Base-by-base conservation (phyloP, 2,888 invertebrate genomes). In the Amiota minor region DNA sequence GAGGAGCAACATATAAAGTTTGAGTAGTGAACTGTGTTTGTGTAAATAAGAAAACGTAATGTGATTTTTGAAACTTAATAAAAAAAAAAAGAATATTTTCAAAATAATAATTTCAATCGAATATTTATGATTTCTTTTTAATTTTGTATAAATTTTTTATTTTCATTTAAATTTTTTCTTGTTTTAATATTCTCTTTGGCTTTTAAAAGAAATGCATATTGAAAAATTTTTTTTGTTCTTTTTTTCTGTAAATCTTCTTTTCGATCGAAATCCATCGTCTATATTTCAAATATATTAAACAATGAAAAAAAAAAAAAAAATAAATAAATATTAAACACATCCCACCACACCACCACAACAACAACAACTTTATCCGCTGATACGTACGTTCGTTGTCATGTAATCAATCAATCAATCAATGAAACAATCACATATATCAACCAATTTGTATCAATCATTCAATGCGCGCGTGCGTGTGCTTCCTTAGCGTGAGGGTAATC, bases 401-500 rank as follows among this genome's bases (percentile, higher is more conserved):
- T 62, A 45, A 62, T 35, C 59, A n/a, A 11, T 18, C 18, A 23
- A 59, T 59, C 59, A 12, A 59, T 59, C 18, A 11, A 14, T 55
- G n/a, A 56, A 59, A 12, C 47, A 16, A 16, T 11, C 64, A 65
- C 64, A 46, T 20, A 11, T 18, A 47, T n/a, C 53, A 50, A 50
- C n/a, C 74, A 35, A 35, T 23, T 23, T 23, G 23, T 23, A 23
- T 35, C 35, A 35, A 53, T 70, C 35, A 35, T 47, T 70, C 55
- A 70, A 23, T 70, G 23, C 56, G 49, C 72, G 47, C 74, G 35
- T 73, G 47, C 74, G 35, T 79, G 59, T 79, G 74, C 72, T 73
- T 61, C 75, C 72, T 56, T 79, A 88, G 87, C 87, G 88, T 78
- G 80, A 81, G 78, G 87, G 83, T 81, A 83, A 81, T 85, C 83